Evolutionary conservation across 2,797 vertebrate genomes (phyloP), one percentile per base, ranked within the genome.

Genomic region (Xyrichtys novacula): DNA sequence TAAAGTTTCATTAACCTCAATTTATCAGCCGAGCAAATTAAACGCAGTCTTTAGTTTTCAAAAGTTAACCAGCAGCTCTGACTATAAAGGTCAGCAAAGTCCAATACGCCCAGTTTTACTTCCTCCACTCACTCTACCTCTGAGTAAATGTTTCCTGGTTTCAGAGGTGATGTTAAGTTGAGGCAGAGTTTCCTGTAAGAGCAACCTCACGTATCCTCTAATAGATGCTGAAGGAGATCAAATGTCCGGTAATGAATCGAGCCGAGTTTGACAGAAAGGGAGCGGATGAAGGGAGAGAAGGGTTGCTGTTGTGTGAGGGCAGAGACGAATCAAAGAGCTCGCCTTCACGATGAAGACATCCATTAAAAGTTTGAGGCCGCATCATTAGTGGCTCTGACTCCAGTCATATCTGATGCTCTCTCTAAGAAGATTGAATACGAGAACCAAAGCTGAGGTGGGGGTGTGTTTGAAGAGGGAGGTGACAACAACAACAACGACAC

Each of bases 361-460:
- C 66, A 77, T 86, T 83, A 85, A 77, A 89, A 62, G 81, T 87
- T 89, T 73, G 58, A 53, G 61, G 71, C 59, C 57, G 12, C 78
- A 79, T 85, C 78, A 58, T 90, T 86, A 83, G 73, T 15, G 48
- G 78, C 50, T 74, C 31, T 64, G 48, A 31, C 47, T 81, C 0
- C 5, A 74, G 67, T 68, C 69, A 38, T 57, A 54, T 76, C 52
- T 43, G 54, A 77, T 65, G 81, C 29, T n/a, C 56, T 23, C 62
- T 71, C 53, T 32, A 26, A 60, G 47, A 71, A 38, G 67, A 87
- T 70, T 85, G 83, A 84, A 76, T 80, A 57, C 15, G 3, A 39
- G 52, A 59, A 74, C 71, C 34, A 66, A 74, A 71, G 80, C 11
- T 14, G 63, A 57, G 53, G 55, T 53, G 43, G 49, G 9, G 62